These are phyloP conservation scores for Cheumatopsyche charites DNA, from an alignment of 1,140 invertebrate genomes.

Conservation along the genomic window DNA sequence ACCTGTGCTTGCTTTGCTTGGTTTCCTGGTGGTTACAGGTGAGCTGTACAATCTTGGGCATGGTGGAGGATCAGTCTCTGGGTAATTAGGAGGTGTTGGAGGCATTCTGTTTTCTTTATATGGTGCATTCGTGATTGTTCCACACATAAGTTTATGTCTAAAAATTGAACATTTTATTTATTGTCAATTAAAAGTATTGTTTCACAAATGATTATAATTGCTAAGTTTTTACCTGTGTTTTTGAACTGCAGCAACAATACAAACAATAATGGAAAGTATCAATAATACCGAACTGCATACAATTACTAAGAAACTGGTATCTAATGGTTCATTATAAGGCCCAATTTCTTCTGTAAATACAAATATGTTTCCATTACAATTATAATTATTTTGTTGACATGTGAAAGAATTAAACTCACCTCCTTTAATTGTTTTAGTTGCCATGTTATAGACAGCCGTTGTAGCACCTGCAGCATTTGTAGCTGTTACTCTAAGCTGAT, in stretches of 20 bases:
- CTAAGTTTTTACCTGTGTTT: conserved; percentile 55
- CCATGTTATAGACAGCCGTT: conserved; percentile 75
- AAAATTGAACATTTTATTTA: conserved; percentile 25
- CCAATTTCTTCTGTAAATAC: conserved; percentile 58
- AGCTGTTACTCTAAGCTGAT: conserved; percentile 77
- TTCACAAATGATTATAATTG: conserved; percentile 8
- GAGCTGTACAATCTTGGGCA: conserved; percentile 59
- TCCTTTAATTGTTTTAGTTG: conserved; percentile 79
- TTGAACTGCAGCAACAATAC: conserved; percentile 46
- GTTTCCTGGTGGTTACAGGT: conserved; percentile 57
- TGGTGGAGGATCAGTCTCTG: conserved; percentile 55
- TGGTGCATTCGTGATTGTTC: conserved; percentile 57
- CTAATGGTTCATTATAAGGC: conserved; percentile 57
- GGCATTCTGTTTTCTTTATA: conserved; percentile 57
- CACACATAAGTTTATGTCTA: conserved; percentile 54
- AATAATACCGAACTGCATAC: conserved; percentile 58
- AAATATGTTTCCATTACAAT: background rate
- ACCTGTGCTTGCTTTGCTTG: conserved; percentile 57
- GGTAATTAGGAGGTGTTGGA: conserved; percentile 54
- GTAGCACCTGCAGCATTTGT: conserved; percentile 81
- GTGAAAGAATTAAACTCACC: conserved; percentile 61
- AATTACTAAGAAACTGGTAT: conserved; percentile 59
- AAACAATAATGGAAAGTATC: conserved; percentile 56
- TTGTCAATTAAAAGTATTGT: too few species aligned
- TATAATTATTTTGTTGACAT: too few species aligned